Conservation (phyloP, 2,797 vertebrate genomes). For the Anableps anableps region DNA sequence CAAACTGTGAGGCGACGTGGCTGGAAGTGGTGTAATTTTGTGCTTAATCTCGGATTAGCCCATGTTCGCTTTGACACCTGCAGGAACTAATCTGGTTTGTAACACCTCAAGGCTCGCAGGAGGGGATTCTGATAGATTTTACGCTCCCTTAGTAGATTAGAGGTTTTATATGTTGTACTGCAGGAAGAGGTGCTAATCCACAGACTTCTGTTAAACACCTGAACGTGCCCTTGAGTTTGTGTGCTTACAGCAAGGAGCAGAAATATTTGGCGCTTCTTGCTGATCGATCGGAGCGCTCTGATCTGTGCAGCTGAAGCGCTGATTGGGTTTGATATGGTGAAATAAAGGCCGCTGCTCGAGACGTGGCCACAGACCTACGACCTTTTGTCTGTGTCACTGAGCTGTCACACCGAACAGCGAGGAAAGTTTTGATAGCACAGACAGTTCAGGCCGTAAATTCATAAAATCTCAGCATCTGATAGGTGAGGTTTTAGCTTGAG, state of each 20-base stretch:
- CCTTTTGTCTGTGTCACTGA: slow-evolving; percentile 50
- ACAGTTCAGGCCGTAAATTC: slow-evolving; percentile 56
- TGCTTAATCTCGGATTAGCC: slow-evolving; percentile 79
- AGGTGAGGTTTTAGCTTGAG: slow-evolving; percentile 10
- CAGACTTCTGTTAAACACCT: slow-evolving; percentile 21
- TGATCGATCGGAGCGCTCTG: slow-evolving; percentile 21
- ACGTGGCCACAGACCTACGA: slow-evolving; percentile 70
- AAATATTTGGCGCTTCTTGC: not conserved
- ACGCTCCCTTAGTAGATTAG: slow-evolving; percentile 64
- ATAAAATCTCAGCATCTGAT: slow-evolving; percentile 44
- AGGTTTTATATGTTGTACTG: slow-evolving; percentile 48
- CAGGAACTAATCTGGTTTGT: slow-evolving; percentile 72
- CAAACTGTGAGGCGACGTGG: slow-evolving; percentile 59
- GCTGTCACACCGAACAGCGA: slow-evolving; percentile 42
- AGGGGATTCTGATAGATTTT: slow-evolving; percentile 53
- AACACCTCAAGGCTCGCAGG: slow-evolving; percentile 51
- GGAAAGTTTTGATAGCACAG: slow-evolving; percentile 39
- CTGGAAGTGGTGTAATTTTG: slow-evolving; percentile 69
- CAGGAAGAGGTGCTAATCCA: slow-evolving; percentile 53
- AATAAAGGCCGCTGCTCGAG: slow-evolving; percentile 40
- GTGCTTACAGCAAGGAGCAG: slow-evolving; percentile 4
- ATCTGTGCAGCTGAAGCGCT: slow-evolving; percentile 27
- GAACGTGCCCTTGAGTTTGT: slow-evolving; percentile 5
- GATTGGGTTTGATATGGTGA: slow-evolving; percentile 58
- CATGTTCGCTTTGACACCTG: slow-evolving; percentile 73